phyloP scores from a whole-genome alignment of 2,888 invertebrate species.

The Aphrophora alni region DNA sequence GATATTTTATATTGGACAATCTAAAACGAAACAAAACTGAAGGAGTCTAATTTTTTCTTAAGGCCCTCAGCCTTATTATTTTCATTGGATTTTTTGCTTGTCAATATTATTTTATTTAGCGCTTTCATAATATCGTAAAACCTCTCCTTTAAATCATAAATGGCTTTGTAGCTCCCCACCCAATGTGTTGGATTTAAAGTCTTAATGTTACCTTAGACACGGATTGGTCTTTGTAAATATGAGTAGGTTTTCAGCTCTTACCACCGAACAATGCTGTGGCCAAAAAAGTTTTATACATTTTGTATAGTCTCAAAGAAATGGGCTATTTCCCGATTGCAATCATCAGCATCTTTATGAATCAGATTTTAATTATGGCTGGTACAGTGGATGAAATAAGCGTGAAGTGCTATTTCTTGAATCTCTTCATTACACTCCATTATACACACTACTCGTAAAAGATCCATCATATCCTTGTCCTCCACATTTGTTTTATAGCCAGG shows the following conservation, averaged over 20 bases:
- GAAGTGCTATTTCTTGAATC: too few relatives aligned
- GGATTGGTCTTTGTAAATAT: neutral
- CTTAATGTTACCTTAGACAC: constrained; percentile 13
- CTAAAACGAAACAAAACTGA: neutral
- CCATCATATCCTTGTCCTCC: too few relatives aligned
- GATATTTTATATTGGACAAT: neutral
- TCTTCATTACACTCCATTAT: too few relatives aligned
- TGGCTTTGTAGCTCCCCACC: neutral
- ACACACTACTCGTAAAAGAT: too few relatives aligned
- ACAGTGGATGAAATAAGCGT: too few relatives aligned
- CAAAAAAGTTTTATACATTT: constrained; percentile 11
- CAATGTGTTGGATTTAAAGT: neutral
- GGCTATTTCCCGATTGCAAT: neutral
- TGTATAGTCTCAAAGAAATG: neutral
- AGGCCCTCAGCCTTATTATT: neutral
- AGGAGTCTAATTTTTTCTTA: neutral
- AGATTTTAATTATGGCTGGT: neutral
- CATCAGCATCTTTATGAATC: neutral
- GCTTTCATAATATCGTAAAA: neutral
- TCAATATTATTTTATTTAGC: neutral
- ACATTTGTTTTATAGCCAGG: too few relatives aligned
- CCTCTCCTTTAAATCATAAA: neutral
- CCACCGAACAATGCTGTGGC: neutral
- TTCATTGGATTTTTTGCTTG: neutral
- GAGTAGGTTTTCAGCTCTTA: neutral